Evolutionary conservation across 2,113 vertebrate species (phyloP).

Genomic region (Oophaga pumilio): DNA sequence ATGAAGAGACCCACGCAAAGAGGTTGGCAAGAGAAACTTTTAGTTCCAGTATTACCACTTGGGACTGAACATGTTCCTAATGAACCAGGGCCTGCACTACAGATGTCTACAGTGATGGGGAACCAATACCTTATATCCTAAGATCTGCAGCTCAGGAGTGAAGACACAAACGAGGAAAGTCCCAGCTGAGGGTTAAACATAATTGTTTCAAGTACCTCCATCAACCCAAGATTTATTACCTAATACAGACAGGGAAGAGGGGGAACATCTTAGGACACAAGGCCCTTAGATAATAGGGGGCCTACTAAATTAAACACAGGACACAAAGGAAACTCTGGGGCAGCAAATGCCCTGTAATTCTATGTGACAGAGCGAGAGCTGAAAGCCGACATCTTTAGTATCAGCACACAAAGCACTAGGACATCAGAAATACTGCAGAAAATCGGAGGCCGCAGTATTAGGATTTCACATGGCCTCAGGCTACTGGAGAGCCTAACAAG

Average conservation of each 20-base stretch:
- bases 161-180: not conserved
- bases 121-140: not conserved
- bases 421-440: not conserved
- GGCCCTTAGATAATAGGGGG: not conserved
- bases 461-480: slow-evolving; percentile 5
- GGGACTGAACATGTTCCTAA: not conserved
- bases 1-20: not conserved
- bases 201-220: not conserved
- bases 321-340: not conserved
- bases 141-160: not conserved
- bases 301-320: slow-evolving; percentile 33
- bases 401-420: not conserved
- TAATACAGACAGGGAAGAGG: not conserved
- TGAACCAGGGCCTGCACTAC: not conserved
- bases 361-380: not conserved
- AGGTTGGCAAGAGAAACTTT: not conserved
- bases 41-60: not conserved
- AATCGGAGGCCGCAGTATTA: not conserved
- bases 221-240: slow-evolving; percentile 14
- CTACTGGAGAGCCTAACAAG: slow-evolving; percentile 29
- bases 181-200: not conserved
- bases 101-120: not conserved
- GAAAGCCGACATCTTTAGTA: not conserved
- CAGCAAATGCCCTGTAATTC: not conserved
- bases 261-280: slow-evolving; percentile 22